Base-by-base conservation (phyloP, 2,113 vertebrate genomes). In the Ivindomyrus marchei region DNA sequence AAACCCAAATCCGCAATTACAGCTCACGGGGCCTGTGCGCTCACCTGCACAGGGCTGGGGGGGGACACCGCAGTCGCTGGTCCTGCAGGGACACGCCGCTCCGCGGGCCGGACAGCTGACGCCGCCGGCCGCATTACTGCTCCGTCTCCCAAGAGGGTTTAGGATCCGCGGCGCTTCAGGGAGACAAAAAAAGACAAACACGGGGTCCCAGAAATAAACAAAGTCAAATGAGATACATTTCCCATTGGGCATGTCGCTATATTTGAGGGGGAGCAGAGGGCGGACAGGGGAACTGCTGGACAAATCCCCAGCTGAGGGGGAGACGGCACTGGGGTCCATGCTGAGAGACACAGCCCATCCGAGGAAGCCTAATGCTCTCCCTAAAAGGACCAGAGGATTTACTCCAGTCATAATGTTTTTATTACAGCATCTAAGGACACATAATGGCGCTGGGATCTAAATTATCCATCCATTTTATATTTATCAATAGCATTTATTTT, bases 1-100 rank as follows among this genome's bases (percentile, higher is more conserved):
- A 90, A 53, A 74, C 47, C 74, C 50, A 84, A 84, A 89, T 47
- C 70, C 24, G 87, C 85, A 87, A 80, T 90, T 90, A 90, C 49
- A n/a, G n/a, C 17, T 45, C 85, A 52, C 4, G 27, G 6, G n/a
- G 42, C 21, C 49, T 36, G 24, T 45, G 46, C 15, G 19, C 19
- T 90, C 47, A 88, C 56, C 47, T 47, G 89, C 62, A 31, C 36
- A 24, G 19, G 46, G 31, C 9, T 0, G 52, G 56, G 77, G 24
- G 6, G 3, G 31, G 8, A 15, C 53, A 88, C 3, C 2, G 7
- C 87, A 66, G 27, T 27, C 39, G 24, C 27, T 88, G 56, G 17
- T 15, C 39, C 53, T 56, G 21, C 39, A n/a, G 56, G 52, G 56
- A 66, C 56, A n/a, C 0, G 24, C 39, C 36, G 8, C 36, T 88